Base-by-base conservation (phyloP, 2,113 vertebrate genomes). In the Corapipo altera region DNA sequence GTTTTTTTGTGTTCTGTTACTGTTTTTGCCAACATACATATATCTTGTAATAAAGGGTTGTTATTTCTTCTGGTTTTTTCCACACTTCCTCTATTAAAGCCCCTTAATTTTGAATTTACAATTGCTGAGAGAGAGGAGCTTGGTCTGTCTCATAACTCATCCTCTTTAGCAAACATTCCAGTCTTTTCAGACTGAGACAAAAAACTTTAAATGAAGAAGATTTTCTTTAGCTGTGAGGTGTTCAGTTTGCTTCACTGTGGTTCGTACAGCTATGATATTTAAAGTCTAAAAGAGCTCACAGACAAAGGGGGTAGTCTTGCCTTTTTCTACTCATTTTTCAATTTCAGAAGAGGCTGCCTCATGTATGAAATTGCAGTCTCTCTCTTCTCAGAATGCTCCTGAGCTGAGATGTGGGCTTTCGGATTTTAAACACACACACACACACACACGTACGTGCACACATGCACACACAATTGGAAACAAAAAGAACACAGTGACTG, bases 161-260 rank as follows among this genome's bases (percentile, higher is more conserved):
- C n/a, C n/a, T n/a, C n/a, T n/a, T n/a, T n/a, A n/a, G n/a, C n/a
- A n/a, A n/a, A n/a, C n/a, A n/a, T n/a, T n/a, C n/a, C n/a, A n/a
- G n/a, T n/a, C n/a, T n/a, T n/a, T n/a, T n/a, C n/a, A n/a, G n/a
- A n/a, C n/a, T n/a, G n/a, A n/a, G n/a, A n/a, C n/a, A n/a, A n/a
- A n/a, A n/a, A n/a, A n/a, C 62, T 96, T 79, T 97, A 95, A 95
- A 94, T 89, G 85, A 88, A 94, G 57, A 87, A 89, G 71, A 91
- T 93, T 93, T 97, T 92, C 61, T 95, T 19, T 89, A 93, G 57
- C 57, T 95, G 91, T 94, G 71, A 91, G 74, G 61, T 61, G 74
- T 62, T 87, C 91, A 15, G 21, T 94, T 97, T 96, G 28, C 78
- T 96, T 85, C 69, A 77, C 33, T 76, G 67, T 91, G 94, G 95